A percentile compares a stretch with the other conserved stretches of the same genome.
Conservation (phyloP, 2,113 vertebrate species). For the Cyphomyrus plagiostoma region DNA sequence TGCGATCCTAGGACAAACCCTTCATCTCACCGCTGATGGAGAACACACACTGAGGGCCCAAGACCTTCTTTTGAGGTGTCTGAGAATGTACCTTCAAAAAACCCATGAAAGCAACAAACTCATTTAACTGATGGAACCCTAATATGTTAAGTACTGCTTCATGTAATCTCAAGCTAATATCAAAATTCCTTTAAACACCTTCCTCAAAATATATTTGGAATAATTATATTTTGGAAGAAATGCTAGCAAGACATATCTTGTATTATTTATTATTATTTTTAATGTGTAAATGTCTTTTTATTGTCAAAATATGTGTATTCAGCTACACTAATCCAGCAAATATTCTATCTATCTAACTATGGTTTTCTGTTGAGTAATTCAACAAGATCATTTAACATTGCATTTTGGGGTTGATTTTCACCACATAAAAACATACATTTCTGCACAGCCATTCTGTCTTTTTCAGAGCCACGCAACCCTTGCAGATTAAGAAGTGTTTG, state of each 20-base stretch:
- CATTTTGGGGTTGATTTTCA: not conserved
- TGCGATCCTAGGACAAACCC: constrained; percentile 45
- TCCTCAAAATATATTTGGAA: not conserved
- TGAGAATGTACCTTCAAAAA: not conserved
- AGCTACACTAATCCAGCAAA: too few species aligned
- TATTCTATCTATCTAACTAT: not conserved
- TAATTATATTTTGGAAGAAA: not conserved
- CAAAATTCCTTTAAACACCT: not conserved
- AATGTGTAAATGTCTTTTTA: too few species aligned
- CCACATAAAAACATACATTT: not conserved
- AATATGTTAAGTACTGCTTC: not conserved
- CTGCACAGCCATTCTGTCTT: not conserved
- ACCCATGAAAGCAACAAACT: not conserved
- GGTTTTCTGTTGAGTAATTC: not conserved
- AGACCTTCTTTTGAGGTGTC: not conserved
- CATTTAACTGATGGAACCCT: not conserved
- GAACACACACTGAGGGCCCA: not conserved
- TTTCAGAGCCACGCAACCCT: not conserved
- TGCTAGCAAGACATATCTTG: not conserved
- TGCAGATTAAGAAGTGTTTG: not conserved
- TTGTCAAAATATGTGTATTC: too few species aligned
- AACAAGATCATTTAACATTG: not conserved
- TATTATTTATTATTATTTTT: not conserved
- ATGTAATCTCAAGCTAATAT: not conserved
- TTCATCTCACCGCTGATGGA: not conserved